phyloP scores from a whole-genome alignment of 1,140 invertebrate species.

The Ceratina japonica region DNA sequence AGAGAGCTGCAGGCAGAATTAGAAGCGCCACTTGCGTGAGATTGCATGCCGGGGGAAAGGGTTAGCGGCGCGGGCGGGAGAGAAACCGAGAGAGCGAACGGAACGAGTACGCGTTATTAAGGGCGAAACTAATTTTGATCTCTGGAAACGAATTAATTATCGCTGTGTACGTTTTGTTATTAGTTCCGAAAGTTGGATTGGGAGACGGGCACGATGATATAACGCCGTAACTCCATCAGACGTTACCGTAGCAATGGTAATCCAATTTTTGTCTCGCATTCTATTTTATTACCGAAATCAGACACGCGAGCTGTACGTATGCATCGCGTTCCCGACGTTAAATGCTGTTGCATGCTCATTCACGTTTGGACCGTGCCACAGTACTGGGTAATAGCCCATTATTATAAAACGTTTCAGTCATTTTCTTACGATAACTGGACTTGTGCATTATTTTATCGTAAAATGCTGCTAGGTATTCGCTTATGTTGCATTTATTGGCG shows the following conservation, averaged over 20 bases:
- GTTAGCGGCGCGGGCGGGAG: no score
- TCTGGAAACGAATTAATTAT: constrained; percentile 23
- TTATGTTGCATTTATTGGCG: no score
- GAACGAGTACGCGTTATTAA: constrained; percentile 2
- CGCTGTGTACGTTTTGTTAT: constrained; percentile 15
- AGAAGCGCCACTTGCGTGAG: constrained; percentile 4
- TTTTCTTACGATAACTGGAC: background rate
- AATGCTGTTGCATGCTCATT: no score
- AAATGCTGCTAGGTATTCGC: no score
- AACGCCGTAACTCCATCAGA: background rate
- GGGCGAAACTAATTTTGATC: constrained; percentile 11
- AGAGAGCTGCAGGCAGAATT: background rate
- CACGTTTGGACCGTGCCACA: no score
- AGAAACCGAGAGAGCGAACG: background rate
- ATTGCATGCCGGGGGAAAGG: background rate
- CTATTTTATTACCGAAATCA: background rate
- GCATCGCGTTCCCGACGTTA: background rate
- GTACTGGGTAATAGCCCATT: no score
- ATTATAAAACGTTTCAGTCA: no score
- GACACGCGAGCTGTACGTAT: no score
- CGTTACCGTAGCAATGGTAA: background rate
- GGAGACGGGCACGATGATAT: background rate
- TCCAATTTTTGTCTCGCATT: background rate
- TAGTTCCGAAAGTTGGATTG: background rate
- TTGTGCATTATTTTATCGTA: background rate